Percentiles rank a stretch among this genome's conserved stretches.
Conservation (phyloP, 2,888 invertebrate genomes). For the Drosophila tripunctata region DNA sequence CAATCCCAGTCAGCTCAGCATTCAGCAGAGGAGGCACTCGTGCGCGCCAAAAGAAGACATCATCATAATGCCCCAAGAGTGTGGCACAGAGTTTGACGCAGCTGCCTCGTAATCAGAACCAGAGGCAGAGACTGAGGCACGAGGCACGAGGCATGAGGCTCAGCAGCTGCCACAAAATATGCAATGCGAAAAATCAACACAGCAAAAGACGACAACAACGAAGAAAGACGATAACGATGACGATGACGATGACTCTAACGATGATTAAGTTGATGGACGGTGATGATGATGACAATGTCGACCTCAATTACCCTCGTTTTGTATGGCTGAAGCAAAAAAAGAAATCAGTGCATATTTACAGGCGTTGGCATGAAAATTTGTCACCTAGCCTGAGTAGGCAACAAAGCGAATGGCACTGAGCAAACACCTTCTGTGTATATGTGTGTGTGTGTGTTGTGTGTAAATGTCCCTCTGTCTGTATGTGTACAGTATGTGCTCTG, state of each 20-base stretch:
- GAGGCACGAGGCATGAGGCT: too few relatives aligned
- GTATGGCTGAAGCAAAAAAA: constrained; percentile 48
- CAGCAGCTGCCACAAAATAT: constrained; percentile 66
- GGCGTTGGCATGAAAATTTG: constrained; percentile 79
- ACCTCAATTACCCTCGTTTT: constrained; percentile 75
- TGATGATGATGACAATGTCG: constrained; percentile 47
- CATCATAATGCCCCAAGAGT: constrained; percentile 64
- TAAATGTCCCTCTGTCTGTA: constrained; percentile 10
- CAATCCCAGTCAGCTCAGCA: constrained; percentile 42
- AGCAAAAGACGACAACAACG: constrained; percentile 37
- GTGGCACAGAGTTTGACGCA: constrained; percentile 40
- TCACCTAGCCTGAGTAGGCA: constrained; percentile 65
- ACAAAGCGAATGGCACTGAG: constrained; percentile 58
- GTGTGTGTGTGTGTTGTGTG: too few relatives aligned
- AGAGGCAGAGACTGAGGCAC: too few relatives aligned
- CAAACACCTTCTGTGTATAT: constrained; percentile 55
- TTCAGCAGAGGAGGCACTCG: constrained; percentile 68
- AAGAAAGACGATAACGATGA: constrained; percentile 13
- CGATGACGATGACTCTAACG: neutral
- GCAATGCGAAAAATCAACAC: constrained; percentile 78
- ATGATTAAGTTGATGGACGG: constrained; percentile 16
- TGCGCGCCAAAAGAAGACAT: constrained; percentile 64
- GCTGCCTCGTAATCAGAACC: constrained; percentile 55
- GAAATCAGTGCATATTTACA: constrained; percentile 75
- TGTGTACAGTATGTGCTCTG: constrained; percentile 16